These are phyloP conservation scores for Drosophila elegans DNA, from an alignment of 1,140 invertebrate genomes.

Conservation along the genomic window DNA sequence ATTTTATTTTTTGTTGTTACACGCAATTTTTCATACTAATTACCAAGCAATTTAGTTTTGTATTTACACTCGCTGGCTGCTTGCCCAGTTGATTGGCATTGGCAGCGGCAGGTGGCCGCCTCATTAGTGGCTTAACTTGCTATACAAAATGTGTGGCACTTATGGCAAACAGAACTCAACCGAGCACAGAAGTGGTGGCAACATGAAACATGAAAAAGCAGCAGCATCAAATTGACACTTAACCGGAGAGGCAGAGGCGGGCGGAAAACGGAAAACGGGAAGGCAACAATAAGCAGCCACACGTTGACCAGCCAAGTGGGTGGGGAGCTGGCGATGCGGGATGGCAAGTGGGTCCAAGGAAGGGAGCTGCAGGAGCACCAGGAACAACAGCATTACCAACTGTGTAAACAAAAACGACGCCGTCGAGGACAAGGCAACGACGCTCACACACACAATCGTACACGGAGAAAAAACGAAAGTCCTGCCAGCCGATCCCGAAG, in stretches of 20 bases:
- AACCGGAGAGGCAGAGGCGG: slow-evolving; percentile 29
- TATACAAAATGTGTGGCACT: slow-evolving; percentile 81
- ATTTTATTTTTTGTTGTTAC: slow-evolving; percentile 31
- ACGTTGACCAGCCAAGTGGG: slow-evolving; percentile 67
- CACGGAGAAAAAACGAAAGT: neutral
- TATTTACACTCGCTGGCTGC: slow-evolving; percentile 65
- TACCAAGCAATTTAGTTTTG: slow-evolving; percentile 82
- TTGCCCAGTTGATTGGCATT: slow-evolving; percentile 61
- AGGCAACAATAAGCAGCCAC: slow-evolving; percentile 68
- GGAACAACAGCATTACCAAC: slow-evolving; percentile 57
- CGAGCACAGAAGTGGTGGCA: slow-evolving; percentile 43
- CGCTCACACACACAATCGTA: slow-evolving; percentile 17
- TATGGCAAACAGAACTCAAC: slow-evolving; percentile 62
- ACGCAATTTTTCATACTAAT: slow-evolving; percentile 81
- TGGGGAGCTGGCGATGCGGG: neutral
- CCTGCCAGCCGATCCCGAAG: neutral
- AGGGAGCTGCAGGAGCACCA: slow-evolving; percentile 39
- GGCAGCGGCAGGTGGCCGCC: slow-evolving; percentile 78
- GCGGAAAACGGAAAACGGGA: neutral
- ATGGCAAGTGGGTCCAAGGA: slow-evolving; percentile 18
- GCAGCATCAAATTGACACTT: slow-evolving; percentile 81
- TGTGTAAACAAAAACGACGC: slow-evolving; percentile 73
- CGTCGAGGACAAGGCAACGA: slow-evolving; percentile 29
- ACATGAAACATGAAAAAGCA: slow-evolving; percentile 79
- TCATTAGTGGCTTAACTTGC: slow-evolving; percentile 81